Evolutionary conservation across 2,888 invertebrate genomes (phyloP), one percentile per base, ranked within the genome.

Genomic region (Hypercompe scribonia): DNA sequence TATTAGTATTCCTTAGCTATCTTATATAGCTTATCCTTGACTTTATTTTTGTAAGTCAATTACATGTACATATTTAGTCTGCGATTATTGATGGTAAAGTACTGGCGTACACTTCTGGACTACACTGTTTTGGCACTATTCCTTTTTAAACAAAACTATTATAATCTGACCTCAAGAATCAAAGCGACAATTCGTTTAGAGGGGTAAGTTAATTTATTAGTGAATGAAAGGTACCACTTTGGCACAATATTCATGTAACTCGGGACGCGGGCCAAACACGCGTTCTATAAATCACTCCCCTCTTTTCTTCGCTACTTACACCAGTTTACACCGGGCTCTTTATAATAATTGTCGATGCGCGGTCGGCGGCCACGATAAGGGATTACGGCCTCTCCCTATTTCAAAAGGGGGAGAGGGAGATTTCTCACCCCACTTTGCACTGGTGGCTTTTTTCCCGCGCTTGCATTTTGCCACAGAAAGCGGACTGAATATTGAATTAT

Each of bases 401-500:
- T 83, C 76, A 84, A 28, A 50, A 36, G 50, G 39, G 70, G 65
- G n/a, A 63, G 50, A 70, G 66, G 72, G 64, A 50, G 58, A n/a
- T 18, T 61, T 24, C 28, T 68, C 58, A 77, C 82, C 81, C 80
- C 74, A 78, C 76, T 82, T 86, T 86, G 86, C 88, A 88, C 89
- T 84, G 88, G 88, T 89, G 87, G 90, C 90, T 91, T 93, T 94
- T 94, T 93, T 92, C 92, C 89, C 91, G 90, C 88, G 90, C 91
- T 91, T 93, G 93, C 93, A 92, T 91, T 94, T 90, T 90, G 87
- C 90, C 88, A 87, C 89, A 89, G 88, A 83, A 78, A 78, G 78
- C 88, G 89, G 81, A 88, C 90, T 89, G 90, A 91, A 89, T 91
- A 93, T 93, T 94, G 94, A 94, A 94, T 95, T 93, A 94, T 93